Evolutionary conservation across 2,113 vertebrate species (phyloP).

Genomic region (Ciconia boyciana): DNA sequence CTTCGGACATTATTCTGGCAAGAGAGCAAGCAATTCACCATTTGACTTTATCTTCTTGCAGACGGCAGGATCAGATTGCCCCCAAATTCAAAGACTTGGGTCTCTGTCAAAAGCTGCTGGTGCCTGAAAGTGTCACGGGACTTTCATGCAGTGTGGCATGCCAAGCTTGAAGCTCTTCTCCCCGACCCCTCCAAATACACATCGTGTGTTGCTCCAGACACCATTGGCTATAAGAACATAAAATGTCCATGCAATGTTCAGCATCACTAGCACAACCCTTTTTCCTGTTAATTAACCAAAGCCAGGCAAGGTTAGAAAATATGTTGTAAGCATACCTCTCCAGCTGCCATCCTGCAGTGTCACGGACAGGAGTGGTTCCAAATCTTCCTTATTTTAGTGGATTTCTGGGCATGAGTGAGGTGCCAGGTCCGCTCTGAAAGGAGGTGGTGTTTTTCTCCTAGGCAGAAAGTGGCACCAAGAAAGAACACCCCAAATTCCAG

Average conservation of each 20-base stretch:
- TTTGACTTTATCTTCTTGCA: background rate
- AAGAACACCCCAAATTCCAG: background rate
- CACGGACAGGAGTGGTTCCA: background rate
- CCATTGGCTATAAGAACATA: background rate
- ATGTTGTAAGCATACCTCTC: background rate
- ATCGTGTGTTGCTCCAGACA: background rate
- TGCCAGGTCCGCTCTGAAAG: background rate
- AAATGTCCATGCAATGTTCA: accelerated
- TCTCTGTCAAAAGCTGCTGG: background rate
- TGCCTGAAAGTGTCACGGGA: background rate
- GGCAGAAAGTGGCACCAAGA: background rate
- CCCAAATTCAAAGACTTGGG: background rate
- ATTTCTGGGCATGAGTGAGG: background rate
- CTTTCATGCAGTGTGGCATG: background rate
- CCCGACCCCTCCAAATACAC: background rate
- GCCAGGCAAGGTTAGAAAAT: background rate
- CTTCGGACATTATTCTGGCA: background rate
- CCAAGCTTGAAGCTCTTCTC: background rate
- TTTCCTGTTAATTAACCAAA: background rate
- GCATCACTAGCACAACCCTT: background rate
- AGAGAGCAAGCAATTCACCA: background rate
- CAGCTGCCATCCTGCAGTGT: background rate
- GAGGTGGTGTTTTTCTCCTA: background rate
- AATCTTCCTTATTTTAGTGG: background rate
- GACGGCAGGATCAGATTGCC: background rate